Evolutionary conservation across 2,888 invertebrate species (phyloP).

Genomic region (Anaspis maculata): DNA sequence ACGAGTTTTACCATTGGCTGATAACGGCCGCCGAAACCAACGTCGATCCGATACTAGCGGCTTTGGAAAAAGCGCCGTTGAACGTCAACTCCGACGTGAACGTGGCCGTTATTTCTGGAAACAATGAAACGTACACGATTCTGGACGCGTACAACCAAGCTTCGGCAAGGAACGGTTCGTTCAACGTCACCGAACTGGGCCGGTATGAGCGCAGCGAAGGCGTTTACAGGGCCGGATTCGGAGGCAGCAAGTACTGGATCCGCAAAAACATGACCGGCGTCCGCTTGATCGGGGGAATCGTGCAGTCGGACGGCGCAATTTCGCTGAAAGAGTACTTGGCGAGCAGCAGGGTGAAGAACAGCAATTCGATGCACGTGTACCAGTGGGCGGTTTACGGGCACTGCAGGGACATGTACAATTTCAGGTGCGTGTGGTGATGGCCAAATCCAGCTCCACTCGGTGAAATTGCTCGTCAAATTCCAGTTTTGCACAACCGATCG

Average conservation of each 20-base stretch:
- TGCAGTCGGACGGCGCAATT: constrained; percentile 4
- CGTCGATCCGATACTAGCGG: constrained; percentile 1
- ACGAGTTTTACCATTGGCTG: constrained; percentile 40
- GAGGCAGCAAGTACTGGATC: constrained; percentile 34
- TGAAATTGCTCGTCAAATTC: too few species aligned
- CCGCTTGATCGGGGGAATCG: constrained; percentile 40
- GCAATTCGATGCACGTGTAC: constrained; percentile 57
- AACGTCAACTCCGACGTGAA: constrained; percentile 46
- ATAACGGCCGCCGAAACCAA: constrained; percentile 36
- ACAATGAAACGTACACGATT: constrained; percentile 28
- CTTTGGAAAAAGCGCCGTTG: constrained; percentile 31
- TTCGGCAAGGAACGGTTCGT: constrained; percentile 44
- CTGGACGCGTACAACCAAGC: constrained; percentile 51
- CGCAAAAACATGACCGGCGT: constrained; percentile 50
- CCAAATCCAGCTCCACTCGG: too few species aligned
- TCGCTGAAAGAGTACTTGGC: constrained; percentile 46
- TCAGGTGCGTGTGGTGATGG: constrained; percentile 55
- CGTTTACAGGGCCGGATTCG: constrained; percentile 28
- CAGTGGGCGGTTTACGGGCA: constrained; percentile 53
- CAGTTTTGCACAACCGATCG: too few species aligned
- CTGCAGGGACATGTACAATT: constrained; percentile 57
- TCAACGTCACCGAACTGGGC: constrained; percentile 45
- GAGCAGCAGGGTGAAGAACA: too few species aligned
- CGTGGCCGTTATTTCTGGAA: constrained; percentile 24
- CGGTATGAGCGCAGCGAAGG: too few species aligned